Percentiles rank a stretch among this genome's conserved stretches.
phyloP scores from a whole-genome alignment of 2,888 invertebrate species.

The Mythimna vitellina region DNA sequence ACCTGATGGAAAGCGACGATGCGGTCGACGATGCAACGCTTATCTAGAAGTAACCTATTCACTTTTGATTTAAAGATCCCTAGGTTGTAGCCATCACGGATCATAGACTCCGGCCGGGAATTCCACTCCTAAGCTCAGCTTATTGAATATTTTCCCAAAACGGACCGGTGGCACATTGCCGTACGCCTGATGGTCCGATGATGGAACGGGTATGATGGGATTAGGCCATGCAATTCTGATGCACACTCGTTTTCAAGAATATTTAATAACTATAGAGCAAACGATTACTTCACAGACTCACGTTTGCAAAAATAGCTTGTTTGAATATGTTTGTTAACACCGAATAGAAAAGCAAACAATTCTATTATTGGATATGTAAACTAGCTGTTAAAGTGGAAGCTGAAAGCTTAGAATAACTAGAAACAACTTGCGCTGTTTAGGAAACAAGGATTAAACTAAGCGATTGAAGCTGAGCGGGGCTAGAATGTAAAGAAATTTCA shows the following conservation, averaged over 20 bases:
- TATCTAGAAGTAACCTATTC: too few relatives aligned
- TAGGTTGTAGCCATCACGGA: too few relatives aligned
- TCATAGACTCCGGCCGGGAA: too few relatives aligned
- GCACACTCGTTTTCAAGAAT: neutral
- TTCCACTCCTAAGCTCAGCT: too few relatives aligned
- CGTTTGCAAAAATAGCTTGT: conserved; percentile 26
- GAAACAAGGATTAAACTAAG: conserved; percentile 40
- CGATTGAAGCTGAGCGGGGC: conserved; percentile 6
- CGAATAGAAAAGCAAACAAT: conserved; percentile 43
- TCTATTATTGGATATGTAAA: conserved; percentile 56
- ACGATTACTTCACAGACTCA: conserved; percentile 21
- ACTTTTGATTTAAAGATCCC: too few relatives aligned
- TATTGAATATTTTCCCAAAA: too few relatives aligned
- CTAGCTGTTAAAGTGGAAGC: conserved; percentile 35
- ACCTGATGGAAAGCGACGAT: too few relatives aligned
- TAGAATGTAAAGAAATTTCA: neutral
- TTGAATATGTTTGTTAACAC: conserved; percentile 42
- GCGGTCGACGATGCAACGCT: too few relatives aligned
- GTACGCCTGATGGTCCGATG: too few relatives aligned
- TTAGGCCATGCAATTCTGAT: too few relatives aligned
- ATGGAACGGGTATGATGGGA: too few relatives aligned
- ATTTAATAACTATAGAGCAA: neutral
- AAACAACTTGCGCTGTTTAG: conserved; percentile 29
- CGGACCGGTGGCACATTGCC: too few relatives aligned
- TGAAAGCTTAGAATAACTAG: conserved; percentile 25